Conservation (phyloP, 2,113 vertebrate species). For the Cavia aperea region DNA sequence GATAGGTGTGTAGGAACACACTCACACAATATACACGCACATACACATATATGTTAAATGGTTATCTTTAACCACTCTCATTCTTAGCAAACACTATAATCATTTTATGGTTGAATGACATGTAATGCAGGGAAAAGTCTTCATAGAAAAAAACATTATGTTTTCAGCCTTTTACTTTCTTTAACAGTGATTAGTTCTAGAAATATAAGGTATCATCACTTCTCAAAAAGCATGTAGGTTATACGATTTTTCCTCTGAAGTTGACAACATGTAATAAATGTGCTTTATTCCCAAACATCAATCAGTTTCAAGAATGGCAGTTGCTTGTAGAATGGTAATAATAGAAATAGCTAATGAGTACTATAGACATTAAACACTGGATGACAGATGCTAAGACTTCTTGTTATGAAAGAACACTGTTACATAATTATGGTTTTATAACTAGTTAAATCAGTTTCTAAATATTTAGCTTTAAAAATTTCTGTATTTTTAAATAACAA, state of each 20-base stretch:
- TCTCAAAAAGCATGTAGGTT: slow-evolving; percentile 69
- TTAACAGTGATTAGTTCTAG: slow-evolving; percentile 74
- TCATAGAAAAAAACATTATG: slow-evolving; percentile 48
- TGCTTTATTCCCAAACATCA: slow-evolving; percentile 76
- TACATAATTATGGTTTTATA: slow-evolving; percentile 71
- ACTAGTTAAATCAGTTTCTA: slow-evolving; percentile 64
- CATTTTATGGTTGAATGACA: slow-evolving; percentile 65
- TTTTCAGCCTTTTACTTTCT: slow-evolving; percentile 74
- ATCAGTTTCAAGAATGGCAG: slow-evolving; percentile 75
- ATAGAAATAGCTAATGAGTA: slow-evolving; percentile 73
- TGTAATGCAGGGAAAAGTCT: slow-evolving; percentile 68
- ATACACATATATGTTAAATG: not conserved
- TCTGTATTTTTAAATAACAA: slow-evolving; percentile 39
- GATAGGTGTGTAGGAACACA: not conserved
- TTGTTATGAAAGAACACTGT: slow-evolving; percentile 62
- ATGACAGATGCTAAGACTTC: slow-evolving; percentile 60
- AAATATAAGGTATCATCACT: slow-evolving; percentile 76
- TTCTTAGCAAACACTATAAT: slow-evolving; percentile 69
- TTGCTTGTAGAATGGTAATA: slow-evolving; percentile 70
- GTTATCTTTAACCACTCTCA: slow-evolving; percentile 59
- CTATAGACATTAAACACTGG: slow-evolving; percentile 60
- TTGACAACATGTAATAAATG: slow-evolving; percentile 75
- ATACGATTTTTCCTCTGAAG: slow-evolving; percentile 70
- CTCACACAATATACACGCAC: not conserved
- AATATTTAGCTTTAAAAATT: slow-evolving; percentile 69